A percentile compares a stretch with the other conserved stretches of the same genome.
phyloP scores from a whole-genome alignment of 2,888 invertebrate species.

The Gryllus longicercus region DNA sequence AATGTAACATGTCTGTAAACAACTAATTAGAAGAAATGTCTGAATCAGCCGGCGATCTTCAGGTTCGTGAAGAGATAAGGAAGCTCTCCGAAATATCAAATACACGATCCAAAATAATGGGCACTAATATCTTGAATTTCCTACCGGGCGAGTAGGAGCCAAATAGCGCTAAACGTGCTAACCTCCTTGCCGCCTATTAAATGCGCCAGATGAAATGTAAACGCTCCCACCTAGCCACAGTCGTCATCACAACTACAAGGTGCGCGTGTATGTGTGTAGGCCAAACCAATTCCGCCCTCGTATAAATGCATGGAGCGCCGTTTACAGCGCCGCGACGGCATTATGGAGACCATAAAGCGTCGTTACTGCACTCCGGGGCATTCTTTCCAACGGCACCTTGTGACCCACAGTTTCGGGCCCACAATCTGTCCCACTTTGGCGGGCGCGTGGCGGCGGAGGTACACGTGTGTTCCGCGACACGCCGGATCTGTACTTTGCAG shows the following conservation, averaged over 20 bases:
- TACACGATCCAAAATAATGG: too few species aligned
- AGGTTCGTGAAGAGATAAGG: too few species aligned
- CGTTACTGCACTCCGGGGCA: constrained; percentile 8
- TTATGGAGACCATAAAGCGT: not conserved
- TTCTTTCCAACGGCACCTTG: not conserved
- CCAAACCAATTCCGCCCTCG: constrained; percentile 2
- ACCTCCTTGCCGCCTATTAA: not conserved
- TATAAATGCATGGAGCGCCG: constrained; percentile 4
- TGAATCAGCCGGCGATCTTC: too few species aligned
- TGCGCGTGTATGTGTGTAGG: not conserved
- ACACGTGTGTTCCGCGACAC: too few species aligned
- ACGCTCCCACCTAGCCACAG: not conserved
- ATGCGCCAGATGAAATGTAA: not conserved
- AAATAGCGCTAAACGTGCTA: not conserved
- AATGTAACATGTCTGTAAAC: too few species aligned
- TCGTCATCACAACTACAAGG: not conserved
- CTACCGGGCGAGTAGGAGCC: too few species aligned
- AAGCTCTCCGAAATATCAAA: too few species aligned
- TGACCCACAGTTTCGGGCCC: not conserved
- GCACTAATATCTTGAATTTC: too few species aligned
- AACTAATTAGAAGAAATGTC: too few species aligned
- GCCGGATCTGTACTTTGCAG: too few species aligned
- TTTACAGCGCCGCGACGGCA: not conserved
- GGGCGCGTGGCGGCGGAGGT: too few species aligned
- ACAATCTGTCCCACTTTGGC: not conserved